Evolutionary conservation across 2,797 vertebrate species (phyloP).

Genomic region (Echiichthys vipera): DNA sequence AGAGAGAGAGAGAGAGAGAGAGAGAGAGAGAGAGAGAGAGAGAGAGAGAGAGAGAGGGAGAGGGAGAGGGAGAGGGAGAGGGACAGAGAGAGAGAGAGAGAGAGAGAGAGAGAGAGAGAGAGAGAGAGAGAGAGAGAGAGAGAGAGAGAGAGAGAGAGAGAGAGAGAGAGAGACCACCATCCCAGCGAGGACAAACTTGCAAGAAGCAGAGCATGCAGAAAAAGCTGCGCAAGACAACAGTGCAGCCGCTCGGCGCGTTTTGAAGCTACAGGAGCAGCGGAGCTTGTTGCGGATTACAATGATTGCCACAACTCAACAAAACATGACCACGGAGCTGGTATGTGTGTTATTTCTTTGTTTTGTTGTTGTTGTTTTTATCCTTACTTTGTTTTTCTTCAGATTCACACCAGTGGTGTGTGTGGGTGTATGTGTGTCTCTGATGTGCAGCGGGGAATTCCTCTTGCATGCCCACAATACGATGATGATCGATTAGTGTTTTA

Average conservation of each 20-base stretch:
- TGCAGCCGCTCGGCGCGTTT: slow-evolving; percentile 58
- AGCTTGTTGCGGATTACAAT: slow-evolving; percentile 75
- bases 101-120: neutral
- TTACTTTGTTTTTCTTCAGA: neutral
- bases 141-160: slow-evolving; percentile 34
- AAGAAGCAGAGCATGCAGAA: slow-evolving; percentile 68
- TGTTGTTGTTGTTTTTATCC: slow-evolving; percentile 15
- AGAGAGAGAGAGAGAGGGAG: slow-evolving; percentile 44
- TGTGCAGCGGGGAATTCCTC: slow-evolving; percentile 47
- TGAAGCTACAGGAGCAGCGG: slow-evolving; percentile 36
- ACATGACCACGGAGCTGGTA: slow-evolving; percentile 88
- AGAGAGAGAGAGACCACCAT: slow-evolving; percentile 44
- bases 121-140: slow-evolving; percentile 29
- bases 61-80: slow-evolving; percentile 37
- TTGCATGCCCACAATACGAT: neutral
- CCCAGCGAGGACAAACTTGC: slow-evolving; percentile 69
- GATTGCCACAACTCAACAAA: slow-evolving; percentile 90
- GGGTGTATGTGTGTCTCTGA: slow-evolving; percentile 4
- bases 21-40: slow-evolving; percentile 42
- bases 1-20: slow-evolving; percentile 39
- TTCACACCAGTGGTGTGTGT: slow-evolving; percentile 16
- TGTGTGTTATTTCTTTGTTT: slow-evolving; percentile 38
- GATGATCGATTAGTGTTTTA: slow-evolving; percentile 35
- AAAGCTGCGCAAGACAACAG: slow-evolving; percentile 65
- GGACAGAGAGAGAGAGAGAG: slow-evolving; percentile 40